phyloP scores from a whole-genome alignment of 2,888 invertebrate genomes.

The Coecobrya sp. region DNA sequence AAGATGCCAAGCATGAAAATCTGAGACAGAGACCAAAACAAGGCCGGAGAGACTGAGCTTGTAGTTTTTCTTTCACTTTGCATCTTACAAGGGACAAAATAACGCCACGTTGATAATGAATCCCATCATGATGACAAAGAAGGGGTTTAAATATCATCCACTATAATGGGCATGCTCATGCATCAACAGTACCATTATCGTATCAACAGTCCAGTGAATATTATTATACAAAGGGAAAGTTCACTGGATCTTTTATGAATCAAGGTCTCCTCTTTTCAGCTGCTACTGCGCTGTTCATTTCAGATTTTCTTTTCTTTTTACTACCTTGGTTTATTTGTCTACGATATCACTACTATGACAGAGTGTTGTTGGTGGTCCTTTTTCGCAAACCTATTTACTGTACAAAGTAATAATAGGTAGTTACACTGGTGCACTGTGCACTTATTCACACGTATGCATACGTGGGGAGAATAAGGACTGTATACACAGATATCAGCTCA shows the following conservation, averaged over 20 bases:
- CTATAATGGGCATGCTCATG: background rate
- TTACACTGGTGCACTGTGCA: background rate
- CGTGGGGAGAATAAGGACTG: no score
- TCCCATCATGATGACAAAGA: slow-evolving; percentile 44
- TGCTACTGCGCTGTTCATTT: slow-evolving; percentile 34
- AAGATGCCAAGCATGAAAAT: slow-evolving; percentile 16
- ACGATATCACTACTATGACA: background rate
- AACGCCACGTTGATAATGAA: slow-evolving; percentile 20
- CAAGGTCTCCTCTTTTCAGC: slow-evolving; percentile 65
- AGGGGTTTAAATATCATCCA: slow-evolving; percentile 3
- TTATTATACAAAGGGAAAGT: slow-evolving; percentile 22
- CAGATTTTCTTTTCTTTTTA: slow-evolving; percentile 25
- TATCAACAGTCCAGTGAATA: background rate
- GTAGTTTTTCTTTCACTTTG: slow-evolving; percentile 24
- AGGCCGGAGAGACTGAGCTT: slow-evolving; percentile 32
- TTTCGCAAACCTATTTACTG: background rate
- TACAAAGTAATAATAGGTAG: background rate
- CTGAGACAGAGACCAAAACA: slow-evolving; percentile 5
- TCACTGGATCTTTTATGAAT: slow-evolving; percentile 69
- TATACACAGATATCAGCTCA: no score
- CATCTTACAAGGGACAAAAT: background rate
- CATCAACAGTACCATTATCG: background rate
- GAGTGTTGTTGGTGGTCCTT: background rate
- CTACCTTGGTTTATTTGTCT: background rate
- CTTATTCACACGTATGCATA: no score